These are phyloP conservation scores for Melanchra persicariae DNA, from an alignment of 2,888 invertebrate genomes.

Conservation along the genomic window DNA sequence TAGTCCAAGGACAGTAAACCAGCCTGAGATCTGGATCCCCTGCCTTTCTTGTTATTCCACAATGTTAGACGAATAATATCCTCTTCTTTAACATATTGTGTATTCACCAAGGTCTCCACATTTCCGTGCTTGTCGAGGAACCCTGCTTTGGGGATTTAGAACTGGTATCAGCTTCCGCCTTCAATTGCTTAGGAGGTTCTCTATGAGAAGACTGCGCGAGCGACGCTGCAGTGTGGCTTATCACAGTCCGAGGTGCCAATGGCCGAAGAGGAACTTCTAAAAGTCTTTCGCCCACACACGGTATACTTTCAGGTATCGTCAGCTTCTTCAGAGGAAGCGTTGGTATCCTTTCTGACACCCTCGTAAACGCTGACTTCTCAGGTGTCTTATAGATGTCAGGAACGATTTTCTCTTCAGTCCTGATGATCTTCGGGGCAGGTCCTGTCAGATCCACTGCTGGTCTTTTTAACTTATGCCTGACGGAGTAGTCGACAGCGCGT, in stretches of 20 bases:
- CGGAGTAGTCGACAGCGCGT: slow-evolving; percentile 87
- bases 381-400: slow-evolving; percentile 67
- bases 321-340: slow-evolving; percentile 73
- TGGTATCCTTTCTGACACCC: slow-evolving; percentile 73
- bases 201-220: slow-evolving; percentile 79
- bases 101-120: slow-evolving; percentile 88
- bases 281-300: slow-evolving; percentile 73
- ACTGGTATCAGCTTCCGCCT: slow-evolving; percentile 77
- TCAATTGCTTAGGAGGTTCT: slow-evolving; percentile 62
- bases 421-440: slow-evolving; percentile 79
- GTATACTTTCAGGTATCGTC: slow-evolving; percentile 82
- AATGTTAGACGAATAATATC: not conserved
- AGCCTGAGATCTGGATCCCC: not conserved
- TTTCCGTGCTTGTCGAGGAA: slow-evolving; percentile 79
- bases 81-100: not conserved
- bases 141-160: slow-evolving; percentile 83
- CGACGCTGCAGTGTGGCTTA: slow-evolving; percentile 86
- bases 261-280: slow-evolving; percentile 33
- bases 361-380: slow-evolving; percentile 79
- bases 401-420: slow-evolving; percentile 73
- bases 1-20: not conserved
- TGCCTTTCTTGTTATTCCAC: not conserved
- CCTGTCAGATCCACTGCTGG: slow-evolving; percentile 78
- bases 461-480: slow-evolving; percentile 84
- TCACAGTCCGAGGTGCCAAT: slow-evolving; percentile 78